phyloP scores from a whole-genome alignment of 2,113 vertebrate species.

The Hyperopisus bebe region DNA sequence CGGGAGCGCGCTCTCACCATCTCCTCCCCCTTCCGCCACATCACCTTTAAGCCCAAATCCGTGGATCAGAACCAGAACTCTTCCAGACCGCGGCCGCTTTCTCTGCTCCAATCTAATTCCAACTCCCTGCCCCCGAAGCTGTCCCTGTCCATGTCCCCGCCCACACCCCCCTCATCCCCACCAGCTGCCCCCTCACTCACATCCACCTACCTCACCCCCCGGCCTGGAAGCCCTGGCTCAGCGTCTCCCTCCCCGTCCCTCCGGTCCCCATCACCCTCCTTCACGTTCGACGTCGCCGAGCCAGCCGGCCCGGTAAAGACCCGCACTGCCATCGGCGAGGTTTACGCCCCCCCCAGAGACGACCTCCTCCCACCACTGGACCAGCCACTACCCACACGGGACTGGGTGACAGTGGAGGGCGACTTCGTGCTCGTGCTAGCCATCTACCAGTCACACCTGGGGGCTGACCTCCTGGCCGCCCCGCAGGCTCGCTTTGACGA shows the following conservation, averaged over 20 bases:
- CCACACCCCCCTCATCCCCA: constrained; percentile 60
- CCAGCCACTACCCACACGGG: constrained; percentile 68
- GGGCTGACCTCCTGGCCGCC: constrained; percentile 71
- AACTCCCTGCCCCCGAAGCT: constrained; percentile 68
- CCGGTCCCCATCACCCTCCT: constrained; percentile 54
- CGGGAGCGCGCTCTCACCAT: constrained; percentile 65
- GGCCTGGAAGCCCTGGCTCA: constrained; percentile 58
- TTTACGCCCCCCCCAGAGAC: constrained; percentile 58
- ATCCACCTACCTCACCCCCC: constrained; percentile 55
- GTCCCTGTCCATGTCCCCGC: constrained; percentile 55
- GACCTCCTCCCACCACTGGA: constrained; percentile 71
- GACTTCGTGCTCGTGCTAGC: constrained; percentile 81
- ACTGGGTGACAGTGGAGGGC: constrained; percentile 77
- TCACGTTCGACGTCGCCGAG: constrained; percentile 61
- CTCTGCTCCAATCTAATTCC: constrained; percentile 59
- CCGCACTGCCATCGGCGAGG: constrained; percentile 44
- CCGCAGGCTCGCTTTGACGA: constrained; percentile 77
- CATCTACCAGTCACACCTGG: constrained; percentile 75
- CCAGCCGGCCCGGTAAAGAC: constrained; percentile 49
- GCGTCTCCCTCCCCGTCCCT: constrained; percentile 51
- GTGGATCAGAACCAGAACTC: constrained; percentile 64
- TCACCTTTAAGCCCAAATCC: constrained; percentile 58
- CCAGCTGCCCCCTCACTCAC: constrained; percentile 55
- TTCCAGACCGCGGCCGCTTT: constrained; percentile 59
- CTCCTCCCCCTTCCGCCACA: constrained; percentile 64